Conservation (phyloP, 2,888 invertebrate genomes). For the Diploptera punctata region DNA sequence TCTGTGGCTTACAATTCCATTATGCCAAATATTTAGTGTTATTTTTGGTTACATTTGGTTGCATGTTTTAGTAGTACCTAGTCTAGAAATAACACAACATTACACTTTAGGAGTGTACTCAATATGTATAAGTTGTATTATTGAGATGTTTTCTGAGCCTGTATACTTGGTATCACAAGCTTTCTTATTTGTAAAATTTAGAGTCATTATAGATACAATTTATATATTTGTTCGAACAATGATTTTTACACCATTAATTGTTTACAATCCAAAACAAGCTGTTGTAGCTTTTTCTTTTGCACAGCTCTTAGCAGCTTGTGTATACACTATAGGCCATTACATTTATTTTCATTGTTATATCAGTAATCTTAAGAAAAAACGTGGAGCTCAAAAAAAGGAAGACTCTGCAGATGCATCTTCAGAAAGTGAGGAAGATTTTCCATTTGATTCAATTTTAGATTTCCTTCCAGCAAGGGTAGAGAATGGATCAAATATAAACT, state of each 20-base stretch:
- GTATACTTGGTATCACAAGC: conserved; percentile 86
- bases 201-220: conserved; percentile 62
- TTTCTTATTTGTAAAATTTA: conserved; percentile 88
- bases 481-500: conserved; percentile 66
- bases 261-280: conserved; percentile 75
- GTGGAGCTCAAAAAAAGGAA: conserved; percentile 16
- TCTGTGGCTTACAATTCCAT: conserved; percentile 90
- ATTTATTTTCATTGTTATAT: conserved; percentile 82
- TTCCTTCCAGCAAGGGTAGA: conserved; percentile 72
- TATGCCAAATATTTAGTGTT: conserved; percentile 73
- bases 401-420: neutral
- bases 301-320: conserved; percentile 70
- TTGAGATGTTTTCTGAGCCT: conserved; percentile 87
- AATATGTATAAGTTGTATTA: conserved; percentile 82
- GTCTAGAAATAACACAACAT: conserved; percentile 77
- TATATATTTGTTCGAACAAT: conserved; percentile 61
- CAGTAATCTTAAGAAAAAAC: conserved; percentile 63
- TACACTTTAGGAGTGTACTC: conserved; percentile 63
- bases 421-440: conserved; percentile 67
- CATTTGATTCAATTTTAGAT: conserved; percentile 74
- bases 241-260: conserved; percentile 77
- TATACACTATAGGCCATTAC: conserved; percentile 74
- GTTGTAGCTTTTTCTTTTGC: conserved; percentile 88
- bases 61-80: conserved; percentile 69
- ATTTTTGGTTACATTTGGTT: conserved; percentile 87